phyloP scores from a whole-genome alignment of 2,113 vertebrate species.

The Strigops habroptila region DNA sequence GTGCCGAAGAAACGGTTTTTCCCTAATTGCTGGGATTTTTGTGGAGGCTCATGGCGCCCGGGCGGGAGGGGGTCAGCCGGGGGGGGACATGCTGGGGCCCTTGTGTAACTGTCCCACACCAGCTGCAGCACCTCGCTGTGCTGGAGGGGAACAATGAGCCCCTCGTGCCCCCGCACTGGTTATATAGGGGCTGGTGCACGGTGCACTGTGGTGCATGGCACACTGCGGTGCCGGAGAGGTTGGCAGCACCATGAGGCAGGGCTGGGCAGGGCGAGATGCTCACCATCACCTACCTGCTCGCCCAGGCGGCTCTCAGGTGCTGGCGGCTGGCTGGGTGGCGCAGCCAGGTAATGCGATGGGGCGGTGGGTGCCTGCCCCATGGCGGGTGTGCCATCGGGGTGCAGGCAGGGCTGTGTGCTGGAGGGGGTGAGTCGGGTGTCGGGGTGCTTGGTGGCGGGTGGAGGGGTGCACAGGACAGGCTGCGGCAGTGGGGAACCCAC shows the following conservation, averaged over 20 bases:
- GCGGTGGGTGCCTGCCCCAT: background rate
- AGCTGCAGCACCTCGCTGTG: background rate
- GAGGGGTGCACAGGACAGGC: accelerated
- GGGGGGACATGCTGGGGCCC: background rate
- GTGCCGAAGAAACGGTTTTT: slow-evolving; percentile 62
- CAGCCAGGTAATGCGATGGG: background rate
- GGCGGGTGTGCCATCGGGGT: background rate
- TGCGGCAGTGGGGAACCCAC: accelerated
- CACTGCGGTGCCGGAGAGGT: accelerated
- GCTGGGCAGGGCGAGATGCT: slow-evolving; percentile 46
- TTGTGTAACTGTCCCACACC: background rate
- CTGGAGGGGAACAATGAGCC: background rate
- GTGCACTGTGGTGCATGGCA: background rate
- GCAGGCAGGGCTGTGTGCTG: background rate
- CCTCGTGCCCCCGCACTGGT: background rate
- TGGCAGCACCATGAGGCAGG: slow-evolving; percentile 19
- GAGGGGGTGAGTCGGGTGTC: background rate
- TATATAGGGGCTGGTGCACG: slow-evolving; percentile 4
- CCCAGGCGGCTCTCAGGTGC: slow-evolving; percentile 33
- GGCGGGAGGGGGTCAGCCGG: background rate
- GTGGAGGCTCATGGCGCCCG: slow-evolving; percentile 42
- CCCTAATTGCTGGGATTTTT: slow-evolving; percentile 51
- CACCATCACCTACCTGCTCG: slow-evolving; percentile 64
- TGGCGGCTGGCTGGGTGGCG: background rate
- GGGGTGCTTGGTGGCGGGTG: accelerated